Evolutionary conservation across 2,113 vertebrate genomes (phyloP), one percentile per base, ranked within the genome.

Genomic region (Engraulis encrasicolus): DNA sequence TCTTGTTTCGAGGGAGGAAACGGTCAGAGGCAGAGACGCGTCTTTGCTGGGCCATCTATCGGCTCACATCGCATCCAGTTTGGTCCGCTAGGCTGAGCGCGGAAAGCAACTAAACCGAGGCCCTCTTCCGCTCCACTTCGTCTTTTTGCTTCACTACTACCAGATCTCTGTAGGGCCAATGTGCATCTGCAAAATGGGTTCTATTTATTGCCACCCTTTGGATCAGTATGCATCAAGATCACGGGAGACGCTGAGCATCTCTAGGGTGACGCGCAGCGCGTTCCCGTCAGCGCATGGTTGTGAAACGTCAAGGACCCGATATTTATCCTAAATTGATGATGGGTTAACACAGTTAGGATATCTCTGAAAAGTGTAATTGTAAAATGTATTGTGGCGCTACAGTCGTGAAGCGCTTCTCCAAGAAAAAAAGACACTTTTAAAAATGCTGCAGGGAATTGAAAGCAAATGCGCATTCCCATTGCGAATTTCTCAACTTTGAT

Each of bases 1-100:
- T 74, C 66, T 23, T 23, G 23, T 36, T 74, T 74, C 34, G 66
- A 74, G 66, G 11, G 27, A 31, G 34, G 61, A 23, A 31, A 31
- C 54, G 1, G 14, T 66, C 66, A 74, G 27, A 12, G 14, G 27
- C 66, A 36, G 66, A 31, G 66, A 31, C 27, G 61, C 31, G 66
- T 74, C 31, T 74, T 34, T 74, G 14, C 12, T 1, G 58, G 66
- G 12, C 66, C 17, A 34, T 74, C 66, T 34, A 31, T 74, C 66
- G 34, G 66, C 66, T 74, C 66, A 74, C 66, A 74, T 74, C 66
- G 66, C 66, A 74, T 74, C 66, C 17, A 34, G 6, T 74, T 74
- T 74, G 27, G 66, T 34, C 66, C 27, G 27, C 66, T 74, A 14
- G 9, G 31, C 14, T 74, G 31, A 31, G 31, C 27, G 27, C 31